A percentile compares a stretch with the other conserved stretches of the same genome.
Evolutionary conservation across 2,888 invertebrate species (phyloP).

Genomic region (Synergus itoensis): DNA sequence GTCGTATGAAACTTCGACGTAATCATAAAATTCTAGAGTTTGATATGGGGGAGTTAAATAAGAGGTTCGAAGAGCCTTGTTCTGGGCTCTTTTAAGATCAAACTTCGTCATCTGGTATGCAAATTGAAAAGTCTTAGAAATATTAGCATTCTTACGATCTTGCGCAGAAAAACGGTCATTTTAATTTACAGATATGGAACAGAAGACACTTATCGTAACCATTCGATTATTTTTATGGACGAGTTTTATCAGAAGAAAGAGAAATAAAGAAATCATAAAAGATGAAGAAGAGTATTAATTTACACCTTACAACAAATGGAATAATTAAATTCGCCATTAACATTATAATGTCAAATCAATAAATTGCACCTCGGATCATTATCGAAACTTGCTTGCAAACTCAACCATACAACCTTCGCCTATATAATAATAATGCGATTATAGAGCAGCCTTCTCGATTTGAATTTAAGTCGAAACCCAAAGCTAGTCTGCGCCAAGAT

Average conservation of each 20-base stretch:
- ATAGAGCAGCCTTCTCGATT: conserved; percentile 35
- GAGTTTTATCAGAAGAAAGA: neutral
- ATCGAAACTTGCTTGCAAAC: conserved; percentile 21
- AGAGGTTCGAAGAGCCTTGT: neutral
- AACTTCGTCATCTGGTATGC: neutral
- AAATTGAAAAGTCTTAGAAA: neutral
- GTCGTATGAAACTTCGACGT: too few relatives aligned
- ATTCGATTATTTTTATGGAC: neutral
- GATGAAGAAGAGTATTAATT: neutral
- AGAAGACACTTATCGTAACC: neutral
- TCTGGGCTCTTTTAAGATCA: neutral
- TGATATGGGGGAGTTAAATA: neutral
- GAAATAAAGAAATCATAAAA: neutral
- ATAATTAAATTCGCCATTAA: neutral
- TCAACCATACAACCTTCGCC: conserved; percentile 10
- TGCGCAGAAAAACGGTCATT: neutral
- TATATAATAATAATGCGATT: conserved; percentile 34
- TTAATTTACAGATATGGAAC: neutral
- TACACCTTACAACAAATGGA: neutral
- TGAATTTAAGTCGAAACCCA: conserved; percentile 36
- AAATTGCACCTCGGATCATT: neutral
- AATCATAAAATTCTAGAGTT: neutral
- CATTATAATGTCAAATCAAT: neutral
- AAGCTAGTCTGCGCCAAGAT: conserved; percentile 24
- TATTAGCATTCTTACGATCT: neutral